Percentiles rank a stretch among this genome's conserved stretches.
These are phyloP conservation scores for Pholis gunnellus DNA, from an alignment of 2,113 vertebrate species.

Conservation along the genomic window DNA sequence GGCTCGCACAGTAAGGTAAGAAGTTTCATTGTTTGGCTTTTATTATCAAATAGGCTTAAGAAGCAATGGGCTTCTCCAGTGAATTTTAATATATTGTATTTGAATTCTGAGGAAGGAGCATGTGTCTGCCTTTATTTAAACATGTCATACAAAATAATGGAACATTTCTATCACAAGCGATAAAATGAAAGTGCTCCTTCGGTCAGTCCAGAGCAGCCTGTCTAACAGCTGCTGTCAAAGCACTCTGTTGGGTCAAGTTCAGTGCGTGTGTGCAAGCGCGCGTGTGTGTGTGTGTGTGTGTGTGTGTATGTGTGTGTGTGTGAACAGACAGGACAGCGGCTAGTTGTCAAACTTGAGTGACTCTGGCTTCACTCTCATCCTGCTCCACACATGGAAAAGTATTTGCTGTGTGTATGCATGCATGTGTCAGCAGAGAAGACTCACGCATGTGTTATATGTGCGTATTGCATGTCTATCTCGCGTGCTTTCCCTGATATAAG, in stretches of 20 bases:
- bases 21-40: conserved; percentile 27
- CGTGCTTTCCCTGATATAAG: neutral
- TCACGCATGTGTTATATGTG: neutral
- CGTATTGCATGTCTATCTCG: neutral
- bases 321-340: conserved; percentile 24
- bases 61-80: neutral
- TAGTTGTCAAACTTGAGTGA: conserved; percentile 45
- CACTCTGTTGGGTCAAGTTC: conserved; percentile 45
- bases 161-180: neutral
- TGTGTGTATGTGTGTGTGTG: conserved; percentile 23
- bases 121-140: neutral
- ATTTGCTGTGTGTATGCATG: conserved; percentile 10
- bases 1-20: conserved; percentile 66
- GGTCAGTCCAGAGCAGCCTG: neutral
- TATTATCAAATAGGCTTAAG: neutral
- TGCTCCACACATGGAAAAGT: conserved; percentile 33
- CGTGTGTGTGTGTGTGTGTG: conserved; percentile 16
- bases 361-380: conserved; percentile 31
- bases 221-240: conserved; percentile 48
- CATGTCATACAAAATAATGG: neutral
- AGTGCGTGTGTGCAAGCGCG: conserved; percentile 12
- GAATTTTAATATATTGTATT: neutral
- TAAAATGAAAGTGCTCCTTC: conserved; percentile 11
- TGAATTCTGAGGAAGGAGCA: neutral
- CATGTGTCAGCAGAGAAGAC: neutral